A percentile compares a stretch with the other conserved stretches of the same genome.
phyloP scores from a whole-genome alignment of 2,797 vertebrate genomes.

The Borostomias antarcticus region DNA sequence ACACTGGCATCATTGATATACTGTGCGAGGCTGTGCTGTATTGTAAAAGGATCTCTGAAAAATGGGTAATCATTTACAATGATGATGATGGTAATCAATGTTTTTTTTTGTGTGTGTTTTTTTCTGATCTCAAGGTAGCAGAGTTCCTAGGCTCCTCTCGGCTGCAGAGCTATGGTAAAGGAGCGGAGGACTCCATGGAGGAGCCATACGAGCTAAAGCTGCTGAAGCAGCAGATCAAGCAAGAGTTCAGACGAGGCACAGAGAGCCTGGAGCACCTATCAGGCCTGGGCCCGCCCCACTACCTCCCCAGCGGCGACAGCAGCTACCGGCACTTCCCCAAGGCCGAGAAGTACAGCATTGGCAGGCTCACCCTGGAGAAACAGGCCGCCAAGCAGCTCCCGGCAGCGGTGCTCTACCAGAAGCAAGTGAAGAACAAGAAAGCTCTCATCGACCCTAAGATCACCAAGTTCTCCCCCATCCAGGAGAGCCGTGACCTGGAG shows the following conservation, averaged over 20 bases:
- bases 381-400: constrained; percentile 98
- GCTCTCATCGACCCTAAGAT: constrained; percentile 92
- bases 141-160: constrained; percentile 91
- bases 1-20: neutral
- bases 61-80: neutral
- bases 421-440: constrained; percentile 97
- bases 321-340: constrained; percentile 95
- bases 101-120: neutral
- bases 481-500: constrained; percentile 94
- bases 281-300: constrained; percentile 88
- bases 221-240: constrained; percentile 98
- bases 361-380: constrained; percentile 97
- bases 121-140: constrained; percentile 72
- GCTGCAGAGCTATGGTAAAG: constrained; percentile 90
- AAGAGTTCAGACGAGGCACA: constrained; percentile 94
- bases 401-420: constrained; percentile 93
- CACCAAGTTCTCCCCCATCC: constrained; percentile 96
- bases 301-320: constrained; percentile 88
- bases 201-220: constrained; percentile 98
- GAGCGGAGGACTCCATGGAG: constrained; percentile 97
- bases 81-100: neutral
- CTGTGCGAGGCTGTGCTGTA: neutral
- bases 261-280: constrained; percentile 93
- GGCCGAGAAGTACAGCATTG: constrained; percentile 97
- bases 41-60: neutral